Conservation (phyloP, 2,888 invertebrate genomes). For the Stictocephala bisonia region DNA sequence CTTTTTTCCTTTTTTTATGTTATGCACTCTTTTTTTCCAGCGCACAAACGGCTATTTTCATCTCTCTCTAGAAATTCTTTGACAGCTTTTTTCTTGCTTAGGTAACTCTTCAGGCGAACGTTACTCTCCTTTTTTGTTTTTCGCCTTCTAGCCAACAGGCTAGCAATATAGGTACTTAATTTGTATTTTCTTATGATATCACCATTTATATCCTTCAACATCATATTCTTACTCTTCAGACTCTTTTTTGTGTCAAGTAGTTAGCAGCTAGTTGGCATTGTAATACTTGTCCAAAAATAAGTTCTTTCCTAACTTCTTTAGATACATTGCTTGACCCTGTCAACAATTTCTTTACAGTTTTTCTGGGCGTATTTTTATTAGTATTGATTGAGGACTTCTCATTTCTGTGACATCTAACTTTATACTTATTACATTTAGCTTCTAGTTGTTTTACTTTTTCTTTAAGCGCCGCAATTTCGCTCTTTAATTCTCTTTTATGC, state of each 20-base stretch:
- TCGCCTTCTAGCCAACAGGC: neutral
- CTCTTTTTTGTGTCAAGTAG: neutral
- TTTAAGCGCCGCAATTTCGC: too few species aligned
- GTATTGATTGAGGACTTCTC: too few species aligned
- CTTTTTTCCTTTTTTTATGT: too few species aligned
- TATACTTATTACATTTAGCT: too few species aligned
- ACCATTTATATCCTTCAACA: neutral
- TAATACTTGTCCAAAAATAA: constrained; percentile 2
- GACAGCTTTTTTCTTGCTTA: neutral
- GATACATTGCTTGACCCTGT: neutral
- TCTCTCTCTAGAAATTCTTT: neutral
- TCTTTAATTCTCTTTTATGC: too few species aligned
- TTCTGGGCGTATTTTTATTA: neutral
- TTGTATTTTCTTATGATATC: neutral
- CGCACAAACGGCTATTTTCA: too few species aligned
- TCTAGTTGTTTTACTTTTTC: too few species aligned
- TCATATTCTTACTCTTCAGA: neutral
- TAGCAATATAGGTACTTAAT: neutral
- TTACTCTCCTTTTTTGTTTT: neutral
- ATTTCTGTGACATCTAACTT: too few species aligned
- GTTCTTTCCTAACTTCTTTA: neutral
- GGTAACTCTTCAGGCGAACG: neutral
- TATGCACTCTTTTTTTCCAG: too few species aligned
- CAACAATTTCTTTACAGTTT: neutral
- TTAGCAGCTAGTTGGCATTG: neutral